A percentile compares a stretch with the other conserved stretches of the same genome.
phyloP scores from a whole-genome alignment of 2,888 invertebrate genomes.

The Thelaira solivaga region DNA sequence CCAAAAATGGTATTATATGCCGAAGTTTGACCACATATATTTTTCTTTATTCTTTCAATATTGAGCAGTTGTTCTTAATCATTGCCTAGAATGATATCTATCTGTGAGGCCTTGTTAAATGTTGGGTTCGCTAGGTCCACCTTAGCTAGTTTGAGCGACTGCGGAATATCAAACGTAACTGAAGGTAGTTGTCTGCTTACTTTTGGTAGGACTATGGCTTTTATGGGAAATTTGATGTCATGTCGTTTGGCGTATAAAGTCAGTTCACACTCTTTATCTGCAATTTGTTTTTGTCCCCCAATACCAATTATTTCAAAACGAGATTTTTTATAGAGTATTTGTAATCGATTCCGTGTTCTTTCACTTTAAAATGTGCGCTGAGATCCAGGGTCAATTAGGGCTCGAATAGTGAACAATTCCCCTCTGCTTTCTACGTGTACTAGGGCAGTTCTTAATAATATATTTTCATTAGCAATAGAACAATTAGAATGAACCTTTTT shows the following conservation, averaged over 20 bases:
- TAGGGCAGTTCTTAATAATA: not conserved
- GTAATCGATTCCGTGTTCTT: not conserved
- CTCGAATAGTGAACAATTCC: not conserved
- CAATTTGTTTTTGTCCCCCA: too few relatives aligned
- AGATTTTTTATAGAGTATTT: too few relatives aligned
- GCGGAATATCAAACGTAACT: not conserved
- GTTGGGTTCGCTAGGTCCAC: not conserved
- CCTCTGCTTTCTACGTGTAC: not conserved
- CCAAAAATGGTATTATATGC: too few relatives aligned
- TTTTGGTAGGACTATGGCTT: not conserved
- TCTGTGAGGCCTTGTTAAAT: too few relatives aligned
- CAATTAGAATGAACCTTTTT: too few relatives aligned
- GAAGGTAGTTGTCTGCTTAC: not conserved
- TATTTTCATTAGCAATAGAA: not conserved
- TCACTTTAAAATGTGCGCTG: not conserved
- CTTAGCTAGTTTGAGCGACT: not conserved
- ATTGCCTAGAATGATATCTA: not conserved
- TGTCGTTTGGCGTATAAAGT: too few relatives aligned
- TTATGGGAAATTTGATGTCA: not conserved
- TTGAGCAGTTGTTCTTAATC: not conserved
- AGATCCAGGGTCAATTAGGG: not conserved
- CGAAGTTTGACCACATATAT: not conserved
- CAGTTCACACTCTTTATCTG: too few relatives aligned
- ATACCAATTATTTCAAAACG: too few relatives aligned
- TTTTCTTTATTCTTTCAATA: not conserved